Evolutionary conservation across 2,113 vertebrate species (phyloP), one percentile per base, ranked within the genome.

Genomic region (Peromyscus maniculatus): DNA sequence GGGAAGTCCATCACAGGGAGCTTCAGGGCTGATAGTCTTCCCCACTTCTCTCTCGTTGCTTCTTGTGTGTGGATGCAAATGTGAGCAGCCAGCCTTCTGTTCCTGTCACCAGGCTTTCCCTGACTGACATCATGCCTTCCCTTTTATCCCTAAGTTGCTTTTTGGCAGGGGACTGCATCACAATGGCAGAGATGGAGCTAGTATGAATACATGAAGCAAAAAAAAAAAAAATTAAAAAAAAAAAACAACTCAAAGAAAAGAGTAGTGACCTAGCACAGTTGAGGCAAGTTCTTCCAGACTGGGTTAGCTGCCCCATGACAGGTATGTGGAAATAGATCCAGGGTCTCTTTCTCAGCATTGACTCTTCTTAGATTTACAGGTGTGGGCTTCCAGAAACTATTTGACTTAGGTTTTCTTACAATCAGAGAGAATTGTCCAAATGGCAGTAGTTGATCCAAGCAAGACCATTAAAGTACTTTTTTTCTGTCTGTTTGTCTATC

Each of bases 191-290:
- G 49, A 87, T 17, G 64, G 28, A 67, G 19, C 16, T 6, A 39
- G 3, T 43, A 21, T 64, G 7, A 17, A 4, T 19, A 52, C 52
- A 52, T 52, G 52, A 52, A 52, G 10, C 52, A 52, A 52, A 52
- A 9, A 52, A 52, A 52, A 9, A 52, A 52, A 52, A 52, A n/a
- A n/a, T n/a, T n/a, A 52, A 52, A 52, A 93, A 69, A 87, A 43
- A 86, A 94, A 96, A 94, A 59, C 11, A 46, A 43, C 39, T 33
- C 91, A 43, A 87, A 59, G 59, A 66, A 91, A 96, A 91, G 71
- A 11, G n/a, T 78, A 74, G 59, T 72, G n/a, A 13, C 39, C 64
- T 0, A 57, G 2, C 26, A 52, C 16, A 59, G 69, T 28, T 88
- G 49, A 92, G 15, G 31, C 59, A 80, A 89, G 21, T 39, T 31